Percentiles rank a stretch among this genome's conserved stretches.
Conservation (phyloP, 2,113 vertebrate species). For the Seriola rivoliana region DNA sequence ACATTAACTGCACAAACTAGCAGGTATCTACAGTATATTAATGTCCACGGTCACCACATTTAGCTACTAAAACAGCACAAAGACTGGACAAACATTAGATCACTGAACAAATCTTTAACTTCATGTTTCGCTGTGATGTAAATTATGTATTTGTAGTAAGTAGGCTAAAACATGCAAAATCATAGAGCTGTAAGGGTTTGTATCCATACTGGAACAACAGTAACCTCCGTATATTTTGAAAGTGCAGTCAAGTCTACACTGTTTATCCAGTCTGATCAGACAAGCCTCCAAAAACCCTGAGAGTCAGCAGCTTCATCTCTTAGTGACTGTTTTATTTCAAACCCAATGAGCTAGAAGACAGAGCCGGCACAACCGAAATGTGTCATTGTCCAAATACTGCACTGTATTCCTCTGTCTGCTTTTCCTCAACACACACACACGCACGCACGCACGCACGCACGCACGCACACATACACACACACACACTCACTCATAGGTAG, state of each 20-base stretch:
- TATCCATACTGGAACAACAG: too few species aligned
- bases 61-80: background rate
- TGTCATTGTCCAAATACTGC: constrained; percentile 10
- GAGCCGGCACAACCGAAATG: background rate
- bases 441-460: constrained; percentile 7
- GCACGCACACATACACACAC: constrained; percentile 38
- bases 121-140: background rate
- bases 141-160: too few species aligned
- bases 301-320: background rate
- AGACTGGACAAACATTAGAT: background rate
- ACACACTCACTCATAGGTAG: constrained; percentile 31
- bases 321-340: constrained; percentile 13
- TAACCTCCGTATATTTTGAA: too few species aligned
- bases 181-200: too few species aligned
- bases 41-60: background rate
- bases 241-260: too few species aligned
- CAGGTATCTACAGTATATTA: background rate
- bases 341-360: constrained; percentile 7
- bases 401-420: constrained; percentile 7
- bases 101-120: background rate
- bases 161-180: background rate
- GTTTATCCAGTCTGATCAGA: background rate
- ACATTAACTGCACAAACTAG: background rate
- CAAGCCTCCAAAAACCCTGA: background rate
- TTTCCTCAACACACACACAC: constrained; percentile 8